phyloP scores from a whole-genome alignment of 2,113 vertebrate species.

The Gymnogyps californianus region DNA sequence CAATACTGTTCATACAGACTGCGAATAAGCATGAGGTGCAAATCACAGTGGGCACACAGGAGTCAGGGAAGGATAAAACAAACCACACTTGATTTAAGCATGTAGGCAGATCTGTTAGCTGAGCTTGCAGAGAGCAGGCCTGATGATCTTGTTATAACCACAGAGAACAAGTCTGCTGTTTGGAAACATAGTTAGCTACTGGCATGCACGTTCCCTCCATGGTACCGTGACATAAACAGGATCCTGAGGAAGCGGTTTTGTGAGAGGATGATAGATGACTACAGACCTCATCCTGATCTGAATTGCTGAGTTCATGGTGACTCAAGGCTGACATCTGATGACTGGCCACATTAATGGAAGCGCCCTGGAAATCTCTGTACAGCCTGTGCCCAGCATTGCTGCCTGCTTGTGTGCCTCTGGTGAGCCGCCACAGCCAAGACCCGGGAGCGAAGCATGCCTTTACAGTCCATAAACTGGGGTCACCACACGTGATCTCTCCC shows the following conservation, averaged over 20 bases:
- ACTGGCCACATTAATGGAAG: not conserved
- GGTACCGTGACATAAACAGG: fast-evolving
- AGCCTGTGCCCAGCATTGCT: not conserved
- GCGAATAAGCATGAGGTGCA: not conserved
- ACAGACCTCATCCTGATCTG: not conserved
- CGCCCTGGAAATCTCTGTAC: not conserved
- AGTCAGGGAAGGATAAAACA: not conserved
- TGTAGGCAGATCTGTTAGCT: not conserved
- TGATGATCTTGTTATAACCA: not conserved
- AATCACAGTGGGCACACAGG: not conserved
- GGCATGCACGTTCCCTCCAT: fast-evolving
- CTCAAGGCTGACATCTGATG: not conserved
- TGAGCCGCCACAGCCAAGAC: fast-evolving
- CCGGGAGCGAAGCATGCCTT: fast-evolving
- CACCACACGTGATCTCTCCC: fast-evolving
- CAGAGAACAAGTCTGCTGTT: not conserved
- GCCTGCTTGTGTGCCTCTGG: not conserved
- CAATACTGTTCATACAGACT: not conserved
- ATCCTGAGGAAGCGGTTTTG: not conserved
- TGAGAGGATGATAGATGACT: not conserved
- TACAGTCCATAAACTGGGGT: fast-evolving
- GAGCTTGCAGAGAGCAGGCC: not conserved
- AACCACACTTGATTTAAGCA: not conserved
- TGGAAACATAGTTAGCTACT: not conserved
- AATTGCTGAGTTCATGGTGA: not conserved